A percentile compares a stretch with the other conserved stretches of the same genome.
Evolutionary conservation across 2,888 invertebrate species (phyloP).

Genomic region (Venustoraphidia nigricollis): DNA sequence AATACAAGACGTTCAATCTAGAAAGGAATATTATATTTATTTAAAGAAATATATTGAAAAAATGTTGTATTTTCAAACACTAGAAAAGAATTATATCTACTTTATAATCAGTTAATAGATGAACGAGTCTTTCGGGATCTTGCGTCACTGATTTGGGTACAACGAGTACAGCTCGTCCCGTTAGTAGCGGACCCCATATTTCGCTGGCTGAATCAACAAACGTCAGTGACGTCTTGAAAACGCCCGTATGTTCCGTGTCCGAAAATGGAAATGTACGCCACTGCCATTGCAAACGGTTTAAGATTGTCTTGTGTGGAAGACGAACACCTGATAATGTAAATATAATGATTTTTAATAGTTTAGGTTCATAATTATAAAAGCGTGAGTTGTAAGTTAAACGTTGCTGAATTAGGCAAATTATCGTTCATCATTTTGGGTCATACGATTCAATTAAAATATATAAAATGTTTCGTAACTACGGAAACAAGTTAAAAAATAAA

Average conservation of each 20-base stretch:
- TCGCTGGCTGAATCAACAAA: conserved; percentile 84
- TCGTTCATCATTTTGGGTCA: too few species aligned
- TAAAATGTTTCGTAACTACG: too few species aligned
- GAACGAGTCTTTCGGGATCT: conserved; percentile 61
- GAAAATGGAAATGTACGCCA: conserved; percentile 67
- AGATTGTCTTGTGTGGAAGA: conserved; percentile 55
- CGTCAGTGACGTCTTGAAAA: conserved; percentile 82
- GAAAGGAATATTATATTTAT: conserved; percentile 14
- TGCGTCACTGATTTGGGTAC: conserved; percentile 57
- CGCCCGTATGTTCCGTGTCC: conserved; percentile 48
- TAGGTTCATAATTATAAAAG: background rate
- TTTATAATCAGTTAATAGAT: conserved; percentile 51
- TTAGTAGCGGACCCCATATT: conserved; percentile 72
- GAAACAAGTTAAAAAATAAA: too few species aligned
- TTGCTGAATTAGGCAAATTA: too few species aligned
- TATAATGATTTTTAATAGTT: background rate
- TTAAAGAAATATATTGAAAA: background rate
- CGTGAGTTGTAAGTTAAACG: too few species aligned
- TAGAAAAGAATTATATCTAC: conserved; percentile 23
- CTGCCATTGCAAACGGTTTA: conserved; percentile 80
- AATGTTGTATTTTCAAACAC: background rate
- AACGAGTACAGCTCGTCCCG: conserved; percentile 53
- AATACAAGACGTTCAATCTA: conserved; percentile 67
- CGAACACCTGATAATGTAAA: conserved; percentile 51
- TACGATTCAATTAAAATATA: too few species aligned